phyloP scores from a whole-genome alignment of 2,797 vertebrate genomes.

The Argentina silus region DNA sequence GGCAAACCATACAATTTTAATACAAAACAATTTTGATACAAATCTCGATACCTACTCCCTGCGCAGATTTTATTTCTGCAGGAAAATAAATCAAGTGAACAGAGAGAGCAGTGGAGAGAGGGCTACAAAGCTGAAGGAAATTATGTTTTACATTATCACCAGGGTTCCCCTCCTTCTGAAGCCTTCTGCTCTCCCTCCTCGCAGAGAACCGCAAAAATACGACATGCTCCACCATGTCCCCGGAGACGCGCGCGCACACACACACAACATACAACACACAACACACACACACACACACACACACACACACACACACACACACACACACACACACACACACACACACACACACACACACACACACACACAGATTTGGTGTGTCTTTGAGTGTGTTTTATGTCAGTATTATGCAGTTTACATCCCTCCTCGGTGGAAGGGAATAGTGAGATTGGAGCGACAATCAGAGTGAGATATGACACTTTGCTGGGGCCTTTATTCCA shows the following conservation, averaged over 20 bases:
- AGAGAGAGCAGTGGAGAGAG: slow-evolving; percentile 31
- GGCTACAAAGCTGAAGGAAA: slow-evolving; percentile 59
- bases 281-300: neutral
- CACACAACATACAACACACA: neutral
- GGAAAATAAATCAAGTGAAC: slow-evolving; percentile 43
- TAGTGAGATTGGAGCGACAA: slow-evolving; percentile 68
- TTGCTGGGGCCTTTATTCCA: slow-evolving; percentile 84
- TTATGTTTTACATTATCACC: slow-evolving; percentile 74
- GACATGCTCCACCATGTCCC: slow-evolving; percentile 51
- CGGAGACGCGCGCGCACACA: slow-evolving; percentile 44
- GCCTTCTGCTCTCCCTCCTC: slow-evolving; percentile 59
- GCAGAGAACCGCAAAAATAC: slow-evolving; percentile 53
- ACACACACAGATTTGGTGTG: slow-evolving; percentile 56
- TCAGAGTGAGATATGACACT: slow-evolving; percentile 81
- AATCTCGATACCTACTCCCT: slow-evolving; percentile 67
- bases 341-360: slow-evolving; percentile 22
- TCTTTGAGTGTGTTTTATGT: slow-evolving; percentile 73
- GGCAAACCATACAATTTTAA: slow-evolving; percentile 28
- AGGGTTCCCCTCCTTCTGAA: slow-evolving; percentile 69
- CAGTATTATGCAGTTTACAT: slow-evolving; percentile 65
- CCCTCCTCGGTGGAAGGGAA: slow-evolving; percentile 51
- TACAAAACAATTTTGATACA: slow-evolving; percentile 52
- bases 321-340: slow-evolving; percentile 16
- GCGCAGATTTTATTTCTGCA: slow-evolving; percentile 47
- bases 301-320: slow-evolving; percentile 10